These are phyloP conservation scores for Molossus alvarezi DNA, from an alignment of 2,797 vertebrate species.

Conservation along the genomic window DNA sequence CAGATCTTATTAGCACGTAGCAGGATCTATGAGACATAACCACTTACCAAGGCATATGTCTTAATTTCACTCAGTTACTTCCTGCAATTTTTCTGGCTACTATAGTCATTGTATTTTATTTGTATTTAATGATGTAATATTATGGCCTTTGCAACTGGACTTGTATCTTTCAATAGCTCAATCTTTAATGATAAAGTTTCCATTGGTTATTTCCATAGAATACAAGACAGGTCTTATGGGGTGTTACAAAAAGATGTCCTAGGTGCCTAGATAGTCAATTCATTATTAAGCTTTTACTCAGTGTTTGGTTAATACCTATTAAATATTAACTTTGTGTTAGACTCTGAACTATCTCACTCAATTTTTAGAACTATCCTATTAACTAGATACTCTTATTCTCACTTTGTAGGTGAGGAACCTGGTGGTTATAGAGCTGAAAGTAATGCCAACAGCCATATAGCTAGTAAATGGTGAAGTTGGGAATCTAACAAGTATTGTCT, in stretches of 20 bases:
- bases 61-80: background rate
- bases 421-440: background rate
- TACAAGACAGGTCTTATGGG: background rate
- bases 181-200: background rate
- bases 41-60: background rate
- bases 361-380: background rate
- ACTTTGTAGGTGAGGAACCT: background rate
- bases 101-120: background rate
- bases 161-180: background rate
- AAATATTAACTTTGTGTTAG: slow-evolving; percentile 22
- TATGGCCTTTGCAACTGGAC: background rate
- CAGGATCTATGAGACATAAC: background rate
- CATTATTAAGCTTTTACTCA: background rate
- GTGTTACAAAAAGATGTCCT: background rate
- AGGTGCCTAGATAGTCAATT: background rate
- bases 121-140: background rate
- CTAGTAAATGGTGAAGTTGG: background rate
- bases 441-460: background rate
- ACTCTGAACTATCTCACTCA: background rate
- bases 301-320: background rate
- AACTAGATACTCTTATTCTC: background rate
- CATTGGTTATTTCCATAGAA: slow-evolving; percentile 27
- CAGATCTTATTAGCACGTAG: background rate
- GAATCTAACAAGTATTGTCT: background rate
- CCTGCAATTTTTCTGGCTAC: background rate